Base-by-base conservation (phyloP, 1,140 invertebrate genomes). In the Cydia pomonella region DNA sequence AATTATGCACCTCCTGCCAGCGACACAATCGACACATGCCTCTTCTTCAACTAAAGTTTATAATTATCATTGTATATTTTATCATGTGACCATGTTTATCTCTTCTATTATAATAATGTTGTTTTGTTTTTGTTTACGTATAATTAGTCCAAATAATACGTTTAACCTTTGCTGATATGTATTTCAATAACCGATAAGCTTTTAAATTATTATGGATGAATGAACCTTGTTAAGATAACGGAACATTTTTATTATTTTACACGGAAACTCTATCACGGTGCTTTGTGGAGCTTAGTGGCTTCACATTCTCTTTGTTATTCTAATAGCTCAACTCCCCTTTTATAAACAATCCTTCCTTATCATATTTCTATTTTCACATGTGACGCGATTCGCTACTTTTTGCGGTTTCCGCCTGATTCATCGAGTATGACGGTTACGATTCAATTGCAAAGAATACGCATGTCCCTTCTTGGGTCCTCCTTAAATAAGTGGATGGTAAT, bases 341-440 rank as follows among this genome's bases (percentile, higher is more conserved):
- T n/a, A 72, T 21, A 44, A 72, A 59, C 62, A 73, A 73, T 72
- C 75, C 82, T 80, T 83, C 80, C 84, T 84, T 82, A 76, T 50
- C n/a, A 25, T 50, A 50, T 74, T 80, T 73, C 73, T 79, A 79
- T 81, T 81, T 81, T 81, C 76, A 74, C 77, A 78, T 77, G 76
- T 86, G 82, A 83, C 78, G 74, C 77, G 80, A 84, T 88, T 91
- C 80, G 87, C 89, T 87, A 91, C 82, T 88, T 92, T 92, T 92
- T 93, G 90, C 90, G 90, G 91, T 92, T 93, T 92, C 88, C 88
- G 87, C 76, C 83, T 82, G 83, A 84, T 77, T 77, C 88, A 73
- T 82, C 78, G 83, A 84, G 89, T 91, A 88, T 90, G 87, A 91
- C 88, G 87, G 87, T 90, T 87, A 88, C 84, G 84, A 84, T 78